Base-by-base conservation (phyloP, 2,888 invertebrate species). In the Acleris sparsana region DNA sequence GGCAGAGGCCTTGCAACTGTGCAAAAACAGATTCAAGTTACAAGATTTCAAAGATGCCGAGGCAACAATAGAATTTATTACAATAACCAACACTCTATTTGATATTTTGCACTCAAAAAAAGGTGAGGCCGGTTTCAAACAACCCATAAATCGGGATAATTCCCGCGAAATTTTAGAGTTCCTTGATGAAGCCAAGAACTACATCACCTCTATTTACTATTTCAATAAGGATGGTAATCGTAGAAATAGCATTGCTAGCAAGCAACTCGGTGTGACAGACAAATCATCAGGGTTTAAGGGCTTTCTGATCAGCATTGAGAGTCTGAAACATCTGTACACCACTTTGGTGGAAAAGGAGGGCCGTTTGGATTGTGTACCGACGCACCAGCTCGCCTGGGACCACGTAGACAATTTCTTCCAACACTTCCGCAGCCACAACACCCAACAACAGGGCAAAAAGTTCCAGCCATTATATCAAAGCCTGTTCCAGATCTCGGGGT, bases 251-350 rank as follows among this genome's bases (percentile, higher is more conserved):
- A 3, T 20, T 18, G 2, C 18, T 13, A 11, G 7, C 11, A 49
- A 49, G 20, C 49, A 49, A 9, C 20, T 49, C 3, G 49, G 18
- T 11, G 49, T 49, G 18, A 13, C 7, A 13, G 49, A 49, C 49
- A 17, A 49, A 49, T 49, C 11, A 20, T 18, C 49, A 20, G 63
- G 63, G 3, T 63, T 63, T 58, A 44, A 46, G 44, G 33, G 52
- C 20, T 33, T 53, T 29, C 39, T 59, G 25, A 48, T 65, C 25
- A 60, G 59, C n/a, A 55, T 65, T 29, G 55, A 60, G 20, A 49
- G 39, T 18, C 13, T 63, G 43, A 63, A 53, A 52, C 22, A 58
- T 52, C 57, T 63, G 11, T 63, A 63, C 20, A 46, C n/a, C 0
- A 58, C 52, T 17, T 53, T 63, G 6, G 63, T 63, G 17, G 58